Evolutionary conservation across 2,797 vertebrate species (phyloP).

Genomic region (Florisuga fusca): DNA sequence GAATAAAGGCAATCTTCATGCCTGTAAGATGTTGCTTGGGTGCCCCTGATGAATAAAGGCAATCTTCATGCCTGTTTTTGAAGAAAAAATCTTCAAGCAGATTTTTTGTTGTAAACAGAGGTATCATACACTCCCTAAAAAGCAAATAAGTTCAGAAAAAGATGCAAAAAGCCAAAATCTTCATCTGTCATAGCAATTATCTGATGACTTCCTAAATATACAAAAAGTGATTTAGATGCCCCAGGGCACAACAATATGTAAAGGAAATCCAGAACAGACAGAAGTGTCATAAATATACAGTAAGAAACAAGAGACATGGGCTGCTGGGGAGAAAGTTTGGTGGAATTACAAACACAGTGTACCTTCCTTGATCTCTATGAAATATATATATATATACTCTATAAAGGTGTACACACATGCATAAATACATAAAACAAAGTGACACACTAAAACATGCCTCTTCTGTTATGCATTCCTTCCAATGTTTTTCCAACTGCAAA

Average conservation of each 20-base stretch:
- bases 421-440: not conserved
- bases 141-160: not conserved
- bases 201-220: not conserved
- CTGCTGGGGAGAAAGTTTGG: not conserved
- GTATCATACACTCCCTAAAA: not conserved
- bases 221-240: not conserved
- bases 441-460: not conserved
- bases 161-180: not conserved
- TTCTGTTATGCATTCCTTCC: not conserved
- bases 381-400: too few relatives aligned
- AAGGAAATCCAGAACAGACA: not conserved
- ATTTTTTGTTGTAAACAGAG: not conserved
- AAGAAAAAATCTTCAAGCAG: too few relatives aligned
- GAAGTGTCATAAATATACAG: not conserved
- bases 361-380: not conserved
- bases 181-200: not conserved
- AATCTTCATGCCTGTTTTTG: not conserved
- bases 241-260: not conserved
- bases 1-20: too few relatives aligned
- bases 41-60: not conserved
- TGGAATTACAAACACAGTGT: not conserved
- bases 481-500: not conserved
- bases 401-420: not conserved
- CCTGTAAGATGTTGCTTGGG: too few relatives aligned
- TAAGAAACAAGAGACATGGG: not conserved